Evolutionary conservation across 2,888 invertebrate species (phyloP), one percentile per base, ranked within the genome.

Genomic region (Tyria jacobaeae): DNA sequence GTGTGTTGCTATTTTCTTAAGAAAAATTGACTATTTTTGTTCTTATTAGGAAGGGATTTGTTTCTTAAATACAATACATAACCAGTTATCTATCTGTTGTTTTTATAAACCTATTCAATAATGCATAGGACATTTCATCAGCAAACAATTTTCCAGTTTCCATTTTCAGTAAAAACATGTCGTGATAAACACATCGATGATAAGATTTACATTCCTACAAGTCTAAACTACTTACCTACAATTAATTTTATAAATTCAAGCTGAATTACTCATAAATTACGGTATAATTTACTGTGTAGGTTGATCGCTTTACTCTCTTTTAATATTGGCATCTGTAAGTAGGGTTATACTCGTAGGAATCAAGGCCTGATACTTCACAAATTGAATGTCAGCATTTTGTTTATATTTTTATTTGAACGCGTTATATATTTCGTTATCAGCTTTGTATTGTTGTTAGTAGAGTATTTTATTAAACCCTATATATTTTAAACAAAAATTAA

Each of bases 161-260:
- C 92, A 91, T 92, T 93, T 93, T 92, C 92, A 93, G 92, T 88
- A 88, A 89, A 87, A 89, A 92, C 91, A 86, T 79, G 89, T 86
- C 84, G 76, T 71, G 80, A 84, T 83, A 84, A 77, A 77, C 78
- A 83, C 76, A 83, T 82, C 76, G 71, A 78, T 69, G 35, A 64
- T 27, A 50, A 53, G 37, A 25, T 61, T 57, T 49, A 47, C 37
- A 65, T 57, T 66, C 25, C 54, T 57, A 62, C 76, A 66, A 50
- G 65, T 60, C 68, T 27, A 62, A 82, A 75, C 61, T 52, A 60
- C 61, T 52, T 61, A n/a, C 17, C 37, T n/a, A n/a, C n/a, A n/a
- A n/a, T 3, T 50, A 50, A 37, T 31, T 62, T 67, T 57, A 31
- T 60, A 21, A 74, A 62, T 66, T 63, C 57, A 9, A 62, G 58